These are phyloP conservation scores for Pseudachorutes palmiensis DNA, from an alignment of 1,140 invertebrate genomes.

Conservation along the genomic window DNA sequence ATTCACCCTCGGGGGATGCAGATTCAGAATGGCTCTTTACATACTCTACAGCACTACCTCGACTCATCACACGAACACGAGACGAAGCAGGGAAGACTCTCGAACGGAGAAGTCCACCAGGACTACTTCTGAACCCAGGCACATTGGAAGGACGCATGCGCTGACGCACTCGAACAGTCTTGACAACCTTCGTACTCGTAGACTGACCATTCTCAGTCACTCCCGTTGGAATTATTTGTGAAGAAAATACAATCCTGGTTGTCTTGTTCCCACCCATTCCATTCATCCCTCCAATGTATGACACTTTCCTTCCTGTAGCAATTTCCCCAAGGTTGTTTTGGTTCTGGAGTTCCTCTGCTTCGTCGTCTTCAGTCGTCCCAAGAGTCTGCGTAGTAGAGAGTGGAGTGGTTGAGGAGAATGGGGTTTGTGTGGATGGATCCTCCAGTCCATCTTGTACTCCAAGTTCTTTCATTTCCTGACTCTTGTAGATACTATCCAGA, in stretches of 20 bases:
- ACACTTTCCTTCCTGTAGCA: neutral
- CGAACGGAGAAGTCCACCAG: conserved; percentile 6
- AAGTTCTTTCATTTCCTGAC: conserved; percentile 27
- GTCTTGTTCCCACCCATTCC: neutral
- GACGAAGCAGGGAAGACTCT: neutral
- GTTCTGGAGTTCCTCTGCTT: conserved; percentile 8
- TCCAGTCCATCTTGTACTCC: no score
- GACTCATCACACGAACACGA: conserved; percentile 27
- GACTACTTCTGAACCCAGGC: neutral
- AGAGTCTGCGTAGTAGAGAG: conserved; percentile 18
- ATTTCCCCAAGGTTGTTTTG: conserved; percentile 5
- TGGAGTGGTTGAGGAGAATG: neutral
- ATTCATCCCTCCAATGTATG: neutral
- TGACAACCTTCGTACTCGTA: conserved; percentile 37
- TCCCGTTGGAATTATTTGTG: neutral
- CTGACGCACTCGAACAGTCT: conserved; percentile 37
- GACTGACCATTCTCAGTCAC: neutral
- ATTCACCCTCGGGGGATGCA: conserved; percentile 31
- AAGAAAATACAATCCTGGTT: neutral
- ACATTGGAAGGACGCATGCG: conserved; percentile 29
- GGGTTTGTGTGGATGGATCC: neutral
- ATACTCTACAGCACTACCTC: conserved; percentile 29
- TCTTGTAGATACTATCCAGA: conserved; percentile 32
- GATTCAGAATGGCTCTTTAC: conserved; percentile 33
- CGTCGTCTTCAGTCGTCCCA: conserved; percentile 20